Percentiles rank a stretch among this genome's conserved stretches.
phyloP scores from a whole-genome alignment of 2,888 invertebrate genomes.

The Macrophya alboannulata region DNA sequence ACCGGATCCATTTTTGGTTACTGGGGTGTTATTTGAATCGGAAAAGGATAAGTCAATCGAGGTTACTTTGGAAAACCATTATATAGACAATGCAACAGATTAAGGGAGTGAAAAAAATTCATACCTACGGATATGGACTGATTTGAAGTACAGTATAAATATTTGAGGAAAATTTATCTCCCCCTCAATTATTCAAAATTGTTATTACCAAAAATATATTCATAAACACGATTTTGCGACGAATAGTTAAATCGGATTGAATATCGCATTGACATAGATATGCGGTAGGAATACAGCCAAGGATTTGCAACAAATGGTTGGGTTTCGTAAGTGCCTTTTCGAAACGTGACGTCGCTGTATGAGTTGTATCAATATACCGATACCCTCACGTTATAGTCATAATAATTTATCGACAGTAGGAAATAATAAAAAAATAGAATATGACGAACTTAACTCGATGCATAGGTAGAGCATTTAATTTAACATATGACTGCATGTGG shows the following conservation, averaged over 20 bases:
- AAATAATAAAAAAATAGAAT: neutral
- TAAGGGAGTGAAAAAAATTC: neutral
- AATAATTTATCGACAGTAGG: neutral
- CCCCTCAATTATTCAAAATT: neutral
- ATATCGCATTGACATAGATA: neutral
- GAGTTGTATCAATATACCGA: slow-evolving; percentile 19
- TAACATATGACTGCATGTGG: neutral
- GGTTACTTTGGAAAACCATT: neutral
- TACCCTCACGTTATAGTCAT: neutral
- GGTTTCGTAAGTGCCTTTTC: neutral
- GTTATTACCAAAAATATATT: neutral
- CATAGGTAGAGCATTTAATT: neutral
- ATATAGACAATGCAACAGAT: neutral
- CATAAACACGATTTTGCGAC: neutral
- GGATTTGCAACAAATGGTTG: neutral
- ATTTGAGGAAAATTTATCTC: neutral
- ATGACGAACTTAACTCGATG: neutral
- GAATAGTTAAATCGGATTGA: neutral
- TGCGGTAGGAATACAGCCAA: neutral
- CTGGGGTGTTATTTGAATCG: neutral
- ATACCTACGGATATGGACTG: neutral
- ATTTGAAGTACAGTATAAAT: neutral
- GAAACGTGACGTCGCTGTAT: neutral
- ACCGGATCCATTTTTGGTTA: neutral
- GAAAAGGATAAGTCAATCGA: neutral